These are phyloP conservation scores for Pseudococcus viburni DNA, from an alignment of 2,888 invertebrate genomes.

Conservation along the genomic window DNA sequence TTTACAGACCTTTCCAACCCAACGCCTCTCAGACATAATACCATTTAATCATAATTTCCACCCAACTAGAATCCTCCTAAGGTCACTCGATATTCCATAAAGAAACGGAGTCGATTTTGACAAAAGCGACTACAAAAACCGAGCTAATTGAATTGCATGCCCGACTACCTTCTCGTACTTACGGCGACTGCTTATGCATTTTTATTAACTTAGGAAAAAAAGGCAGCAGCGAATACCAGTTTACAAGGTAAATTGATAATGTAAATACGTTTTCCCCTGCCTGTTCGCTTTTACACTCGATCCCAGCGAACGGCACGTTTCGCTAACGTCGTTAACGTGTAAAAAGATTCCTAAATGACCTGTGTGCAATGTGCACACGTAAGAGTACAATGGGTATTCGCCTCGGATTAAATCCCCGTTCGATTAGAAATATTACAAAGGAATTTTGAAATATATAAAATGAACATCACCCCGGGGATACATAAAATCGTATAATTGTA, in stretches of 20 bases:
- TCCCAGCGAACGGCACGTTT: background rate
- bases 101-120: no score
- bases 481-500: background rate
- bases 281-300: background rate
- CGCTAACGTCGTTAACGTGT: slow-evolving; percentile 2
- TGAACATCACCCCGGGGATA: background rate
- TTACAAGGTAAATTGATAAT: slow-evolving; percentile 8
- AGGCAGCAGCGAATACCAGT: background rate
- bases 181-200: slow-evolving; percentile 14
- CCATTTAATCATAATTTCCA: no score
- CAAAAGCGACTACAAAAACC: background rate
- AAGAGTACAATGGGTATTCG: background rate
- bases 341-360: slow-evolving; percentile 1
- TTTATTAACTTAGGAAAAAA: background rate
- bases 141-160: background rate
- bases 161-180: background rate
- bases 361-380: background rate
- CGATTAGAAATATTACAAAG: slow-evolving; percentile 8
- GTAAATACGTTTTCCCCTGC: background rate
- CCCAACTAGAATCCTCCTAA: no score
- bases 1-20: no score
- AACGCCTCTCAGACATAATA: no score
- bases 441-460: background rate
- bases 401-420: background rate
- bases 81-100: no score